phyloP scores from a whole-genome alignment of 1,140 invertebrate species.

The Drosophila kurseongensis region DNA sequence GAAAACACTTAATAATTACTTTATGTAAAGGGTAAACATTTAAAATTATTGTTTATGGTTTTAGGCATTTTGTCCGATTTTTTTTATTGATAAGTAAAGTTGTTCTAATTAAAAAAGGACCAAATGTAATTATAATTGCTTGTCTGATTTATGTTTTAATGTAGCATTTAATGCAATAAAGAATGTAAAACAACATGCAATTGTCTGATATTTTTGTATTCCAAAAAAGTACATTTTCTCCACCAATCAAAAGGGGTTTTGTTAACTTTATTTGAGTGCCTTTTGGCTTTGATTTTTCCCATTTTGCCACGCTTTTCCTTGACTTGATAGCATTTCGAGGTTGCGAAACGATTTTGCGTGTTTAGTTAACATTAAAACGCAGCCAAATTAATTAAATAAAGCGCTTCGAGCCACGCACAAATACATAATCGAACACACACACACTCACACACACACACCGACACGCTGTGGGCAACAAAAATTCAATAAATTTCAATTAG shows the following conservation, averaged over 20 bases:
- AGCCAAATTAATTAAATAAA: conserved; percentile 80
- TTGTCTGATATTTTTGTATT: neutral
- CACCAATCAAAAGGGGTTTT: neutral
- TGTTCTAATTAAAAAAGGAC: too few species aligned
- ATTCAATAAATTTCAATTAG: conserved; percentile 62
- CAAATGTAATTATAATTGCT: too few species aligned
- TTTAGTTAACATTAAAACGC: conserved; percentile 66
- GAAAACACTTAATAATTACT: neutral
- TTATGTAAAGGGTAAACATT: neutral
- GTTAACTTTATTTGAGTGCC: conserved; percentile 2
- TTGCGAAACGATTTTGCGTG: conserved; percentile 57
- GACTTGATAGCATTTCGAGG: conserved; percentile 10
- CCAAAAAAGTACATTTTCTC: neutral
- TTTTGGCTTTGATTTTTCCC: conserved; percentile 41
- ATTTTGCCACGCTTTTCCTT: conserved; percentile 1
- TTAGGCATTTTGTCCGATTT: neutral
- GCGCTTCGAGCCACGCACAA: conserved; percentile 48
- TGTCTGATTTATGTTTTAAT: too few species aligned
- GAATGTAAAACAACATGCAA: too few species aligned
- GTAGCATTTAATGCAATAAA: too few species aligned
- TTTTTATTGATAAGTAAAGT: too few species aligned
- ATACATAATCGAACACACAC: conserved; percentile 3
- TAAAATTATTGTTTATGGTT: neutral
- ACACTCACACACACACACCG: conserved; percentile 3
- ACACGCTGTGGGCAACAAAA: conserved; percentile 16